Percentiles rank a stretch among this genome's conserved stretches.
These are phyloP conservation scores for Eledona agricola DNA, from an alignment of 2,888 invertebrate genomes.

Conservation along the genomic window DNA sequence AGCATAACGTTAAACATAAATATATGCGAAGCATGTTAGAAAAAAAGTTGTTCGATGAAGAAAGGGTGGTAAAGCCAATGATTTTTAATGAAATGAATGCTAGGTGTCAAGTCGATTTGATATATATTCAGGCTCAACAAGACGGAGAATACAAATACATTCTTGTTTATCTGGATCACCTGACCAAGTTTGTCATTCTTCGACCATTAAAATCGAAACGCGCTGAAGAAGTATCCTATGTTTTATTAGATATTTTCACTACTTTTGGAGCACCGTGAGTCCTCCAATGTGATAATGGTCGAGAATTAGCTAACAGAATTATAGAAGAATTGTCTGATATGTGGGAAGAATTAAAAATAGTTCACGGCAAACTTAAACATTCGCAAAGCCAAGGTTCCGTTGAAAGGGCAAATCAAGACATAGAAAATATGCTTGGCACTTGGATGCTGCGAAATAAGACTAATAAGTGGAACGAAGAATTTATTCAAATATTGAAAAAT, in stretches of 20 bases:
- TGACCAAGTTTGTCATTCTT: conserved; percentile 1
- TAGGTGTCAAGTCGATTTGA: too few species aligned
- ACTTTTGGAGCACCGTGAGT: conserved; percentile 55
- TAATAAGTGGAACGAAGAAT: conserved; percentile 13
- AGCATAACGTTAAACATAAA: too few species aligned
- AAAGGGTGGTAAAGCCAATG: too few species aligned
- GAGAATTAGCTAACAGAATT: conserved; percentile 52
- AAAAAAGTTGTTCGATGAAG: too few species aligned
- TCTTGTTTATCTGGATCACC: conserved; percentile 3
- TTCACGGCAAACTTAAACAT: conserved; percentile 56
- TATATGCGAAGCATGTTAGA: too few species aligned
- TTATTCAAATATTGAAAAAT: conserved; percentile 32
- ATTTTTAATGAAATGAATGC: too few species aligned
- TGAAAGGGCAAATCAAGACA: conserved; percentile 52
- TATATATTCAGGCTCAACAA: too few species aligned
- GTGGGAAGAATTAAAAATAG: conserved; percentile 50
- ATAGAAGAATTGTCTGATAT: conserved; percentile 43
- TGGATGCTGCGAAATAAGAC: too few species aligned
- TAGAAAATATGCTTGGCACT: conserved; percentile 43
- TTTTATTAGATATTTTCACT: conserved; percentile 54
- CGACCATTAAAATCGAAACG: conserved; percentile 5
- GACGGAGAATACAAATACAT: conserved; percentile 1
- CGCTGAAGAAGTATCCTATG: conserved; percentile 49
- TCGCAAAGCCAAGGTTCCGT: conserved; percentile 52
- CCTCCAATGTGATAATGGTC: conserved; percentile 54